Conservation (phyloP, 2,113 vertebrate species). For the Melanocharis versteri region DNA sequence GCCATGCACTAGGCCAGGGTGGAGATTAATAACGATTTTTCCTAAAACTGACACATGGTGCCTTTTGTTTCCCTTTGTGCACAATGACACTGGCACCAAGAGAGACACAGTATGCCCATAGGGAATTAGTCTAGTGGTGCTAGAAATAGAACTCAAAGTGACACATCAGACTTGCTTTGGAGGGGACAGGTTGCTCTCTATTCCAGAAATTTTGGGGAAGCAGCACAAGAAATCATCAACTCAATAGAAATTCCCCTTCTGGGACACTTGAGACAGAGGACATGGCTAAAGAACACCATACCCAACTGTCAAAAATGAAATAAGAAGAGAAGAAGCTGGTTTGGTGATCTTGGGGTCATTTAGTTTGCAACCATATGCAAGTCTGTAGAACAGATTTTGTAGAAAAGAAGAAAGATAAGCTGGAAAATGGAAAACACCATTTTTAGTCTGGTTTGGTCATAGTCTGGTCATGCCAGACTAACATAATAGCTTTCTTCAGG, state of each 20-base stretch:
- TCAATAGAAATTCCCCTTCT: not conserved
- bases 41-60: accelerated
- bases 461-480: conserved; percentile 41
- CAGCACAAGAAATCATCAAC: not conserved
- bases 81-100: not conserved
- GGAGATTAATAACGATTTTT: not conserved
- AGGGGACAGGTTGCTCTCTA: not conserved
- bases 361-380: not conserved
- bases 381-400: not conserved
- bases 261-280: not conserved
- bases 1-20: not conserved
- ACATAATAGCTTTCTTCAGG: conserved; percentile 8
- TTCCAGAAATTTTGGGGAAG: not conserved
- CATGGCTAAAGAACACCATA: not conserved
- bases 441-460: conserved; percentile 39
- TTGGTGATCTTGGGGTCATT: not conserved
- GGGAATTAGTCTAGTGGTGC: not conserved
- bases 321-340: not conserved
- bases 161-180: not conserved
- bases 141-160: not conserved
- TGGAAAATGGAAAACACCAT: conserved; percentile 4
- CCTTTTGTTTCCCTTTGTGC: not conserved
- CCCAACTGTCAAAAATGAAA: not conserved
- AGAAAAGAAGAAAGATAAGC: conserved; percentile 11
- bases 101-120: not conserved